Conservation (phyloP, 2,113 vertebrate genomes). For the Microcebus jonahi region DNA sequence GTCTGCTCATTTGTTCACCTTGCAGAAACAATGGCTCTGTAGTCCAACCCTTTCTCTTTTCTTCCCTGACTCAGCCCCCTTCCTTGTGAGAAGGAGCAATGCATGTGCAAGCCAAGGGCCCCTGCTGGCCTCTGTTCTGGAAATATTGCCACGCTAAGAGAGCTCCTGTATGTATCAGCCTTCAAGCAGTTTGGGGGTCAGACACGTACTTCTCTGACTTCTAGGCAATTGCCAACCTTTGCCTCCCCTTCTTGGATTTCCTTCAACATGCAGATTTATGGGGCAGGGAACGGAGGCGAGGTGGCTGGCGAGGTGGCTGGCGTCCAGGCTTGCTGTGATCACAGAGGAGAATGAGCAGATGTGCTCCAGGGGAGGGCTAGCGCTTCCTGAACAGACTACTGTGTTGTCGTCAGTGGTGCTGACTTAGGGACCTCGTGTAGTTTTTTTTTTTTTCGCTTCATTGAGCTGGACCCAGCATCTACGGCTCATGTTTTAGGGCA, state of each 20-base stretch:
- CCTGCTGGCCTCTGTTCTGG: neutral
- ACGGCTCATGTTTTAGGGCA: neutral
- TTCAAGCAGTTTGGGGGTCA: neutral
- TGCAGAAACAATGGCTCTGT: neutral
- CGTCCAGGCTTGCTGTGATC: neutral
- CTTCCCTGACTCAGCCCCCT: neutral
- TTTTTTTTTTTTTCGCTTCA: neutral
- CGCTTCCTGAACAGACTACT: neutral
- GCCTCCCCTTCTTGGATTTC: neutral
- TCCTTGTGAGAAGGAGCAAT: neutral
- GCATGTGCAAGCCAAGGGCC: neutral
- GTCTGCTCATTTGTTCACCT: neutral
- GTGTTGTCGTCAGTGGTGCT: neutral
- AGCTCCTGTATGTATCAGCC: neutral
- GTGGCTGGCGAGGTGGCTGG: neutral
- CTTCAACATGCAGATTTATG: neutral
- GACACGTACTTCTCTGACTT: neutral
- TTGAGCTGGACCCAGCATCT: neutral
- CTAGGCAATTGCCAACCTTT: neutral
- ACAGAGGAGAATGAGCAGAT: neutral
- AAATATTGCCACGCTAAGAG: accelerated
- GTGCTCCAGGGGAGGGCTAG: neutral
- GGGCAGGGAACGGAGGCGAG: neutral
- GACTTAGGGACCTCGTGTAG: neutral
- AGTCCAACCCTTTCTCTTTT: neutral